phyloP scores from a whole-genome alignment of 35 echinoderm and acorn worm genomes.

The Heliocidaris erythrogramma region DNA sequence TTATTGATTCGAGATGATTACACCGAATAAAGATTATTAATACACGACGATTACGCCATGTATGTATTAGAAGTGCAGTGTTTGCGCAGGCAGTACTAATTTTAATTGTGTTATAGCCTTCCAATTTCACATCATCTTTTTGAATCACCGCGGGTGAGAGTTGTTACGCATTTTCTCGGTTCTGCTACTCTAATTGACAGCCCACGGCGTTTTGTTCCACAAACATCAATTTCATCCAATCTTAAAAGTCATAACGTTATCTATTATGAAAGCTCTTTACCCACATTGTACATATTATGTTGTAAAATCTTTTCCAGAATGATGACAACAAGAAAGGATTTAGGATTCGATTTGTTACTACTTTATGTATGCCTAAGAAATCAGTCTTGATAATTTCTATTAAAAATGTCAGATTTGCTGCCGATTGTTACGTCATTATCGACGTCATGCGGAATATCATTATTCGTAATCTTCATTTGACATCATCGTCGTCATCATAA shows the following conservation, averaged over 20 bases:
- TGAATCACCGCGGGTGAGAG: neutral
- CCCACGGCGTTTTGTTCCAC: neutral
- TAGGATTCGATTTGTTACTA: no score
- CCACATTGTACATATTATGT: neutral
- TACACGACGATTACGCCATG: neutral
- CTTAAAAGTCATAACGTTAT: neutral
- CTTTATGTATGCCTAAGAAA: no score
- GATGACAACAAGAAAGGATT: no score
- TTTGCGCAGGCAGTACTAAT: neutral
- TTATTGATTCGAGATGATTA: slow-evolving; percentile 37
- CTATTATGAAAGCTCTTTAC: neutral
- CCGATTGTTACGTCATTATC: no score
- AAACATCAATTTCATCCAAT: neutral
- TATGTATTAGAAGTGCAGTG: neutral
- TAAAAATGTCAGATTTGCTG: no score
- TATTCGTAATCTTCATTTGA: no score
- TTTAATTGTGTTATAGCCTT: neutral
- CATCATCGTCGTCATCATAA: no score
- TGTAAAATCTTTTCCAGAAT: no score
- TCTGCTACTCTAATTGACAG: neutral
- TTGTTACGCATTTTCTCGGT: slow-evolving; percentile 1
- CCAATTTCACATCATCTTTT: neutral
- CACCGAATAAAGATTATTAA: neutral
- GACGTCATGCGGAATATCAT: no score
- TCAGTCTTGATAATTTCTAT: no score